These are phyloP conservation scores for Ligdia adustata DNA, from an alignment of 2,888 invertebrate genomes.

Conservation along the genomic window DNA sequence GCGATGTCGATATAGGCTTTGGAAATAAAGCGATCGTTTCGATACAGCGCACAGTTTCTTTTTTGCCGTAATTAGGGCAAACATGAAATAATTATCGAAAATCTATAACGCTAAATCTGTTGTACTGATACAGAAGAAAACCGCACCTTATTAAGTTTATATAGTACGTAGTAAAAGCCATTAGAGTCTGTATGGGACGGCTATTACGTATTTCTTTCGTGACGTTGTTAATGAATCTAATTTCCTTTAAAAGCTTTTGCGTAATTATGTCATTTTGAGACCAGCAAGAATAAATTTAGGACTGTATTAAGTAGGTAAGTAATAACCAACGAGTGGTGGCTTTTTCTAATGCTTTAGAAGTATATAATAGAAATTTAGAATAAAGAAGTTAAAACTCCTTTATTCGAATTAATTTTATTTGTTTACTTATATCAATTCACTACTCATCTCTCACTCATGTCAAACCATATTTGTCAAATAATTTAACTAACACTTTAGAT, in stretches of 20 bases:
- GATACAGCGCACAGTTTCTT: conserved; percentile 33
- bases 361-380: no score
- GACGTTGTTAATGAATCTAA: conserved; percentile 21
- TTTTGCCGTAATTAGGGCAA: conserved; percentile 39
- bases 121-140: neutral
- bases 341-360: no score
- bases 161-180: conserved; percentile 3
- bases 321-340: neutral
- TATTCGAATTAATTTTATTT: no score
- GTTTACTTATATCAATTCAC: no score
- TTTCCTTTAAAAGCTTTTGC: conserved; percentile 21
- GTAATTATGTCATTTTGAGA: conserved; percentile 15
- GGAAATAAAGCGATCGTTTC: conserved; percentile 35
- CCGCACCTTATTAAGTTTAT: conserved; percentile 2
- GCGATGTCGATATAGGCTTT: conserved; percentile 33
- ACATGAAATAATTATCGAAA: conserved; percentile 25
- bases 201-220: conserved; percentile 20
- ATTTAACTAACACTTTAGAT: no score
- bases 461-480: no score
- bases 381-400: no score
- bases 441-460: no score
- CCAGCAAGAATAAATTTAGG: conserved; percentile 8
- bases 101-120: conserved; percentile 6
- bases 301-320: neutral
- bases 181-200: conserved; percentile 4